These are phyloP conservation scores for Collichthys lucidus DNA, from an alignment of 2,113 vertebrate genomes.

Conservation along the genomic window DNA sequence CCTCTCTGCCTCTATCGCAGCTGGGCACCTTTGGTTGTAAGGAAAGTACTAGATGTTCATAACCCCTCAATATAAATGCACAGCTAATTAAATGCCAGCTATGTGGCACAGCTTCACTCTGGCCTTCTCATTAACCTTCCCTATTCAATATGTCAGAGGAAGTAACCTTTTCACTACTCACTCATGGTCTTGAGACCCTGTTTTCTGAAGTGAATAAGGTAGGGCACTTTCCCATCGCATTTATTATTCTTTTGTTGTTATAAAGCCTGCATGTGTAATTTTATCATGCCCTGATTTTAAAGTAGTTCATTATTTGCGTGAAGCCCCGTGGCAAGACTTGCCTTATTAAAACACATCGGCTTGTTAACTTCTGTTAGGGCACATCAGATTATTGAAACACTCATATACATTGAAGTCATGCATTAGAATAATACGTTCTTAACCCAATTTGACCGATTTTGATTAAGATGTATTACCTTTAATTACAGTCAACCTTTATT, in stretches of 20 bases:
- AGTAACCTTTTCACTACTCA: slow-evolving; percentile 75
- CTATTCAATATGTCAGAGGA: slow-evolving; percentile 68
- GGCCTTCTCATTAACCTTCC: slow-evolving; percentile 77
- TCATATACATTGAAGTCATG: slow-evolving; percentile 6
- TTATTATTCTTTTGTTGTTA: slow-evolving; percentile 48
- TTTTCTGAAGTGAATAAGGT: slow-evolving; percentile 46
- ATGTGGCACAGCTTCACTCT: slow-evolving; percentile 54
- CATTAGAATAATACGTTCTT: slow-evolving; percentile 12
- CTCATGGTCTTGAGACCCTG: slow-evolving; percentile 49
- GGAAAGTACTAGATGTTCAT: slow-evolving; percentile 32
- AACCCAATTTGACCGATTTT: slow-evolving; percentile 36
- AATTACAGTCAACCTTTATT: slow-evolving; percentile 38
- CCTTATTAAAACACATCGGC: slow-evolving; percentile 55
- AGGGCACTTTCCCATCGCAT: slow-evolving; percentile 2
- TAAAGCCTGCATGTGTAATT: slow-evolving; percentile 40
- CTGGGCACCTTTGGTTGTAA: slow-evolving; percentile 23
- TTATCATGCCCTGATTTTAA: slow-evolving; percentile 54
- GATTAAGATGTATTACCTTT: slow-evolving; percentile 34
- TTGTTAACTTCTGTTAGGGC: slow-evolving; percentile 42
- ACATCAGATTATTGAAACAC: slow-evolving; percentile 35
- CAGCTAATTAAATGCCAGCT: slow-evolving; percentile 75
- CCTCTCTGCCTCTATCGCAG: slow-evolving; percentile 28
- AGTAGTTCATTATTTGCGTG: slow-evolving; percentile 54
- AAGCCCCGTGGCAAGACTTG: slow-evolving; percentile 31
- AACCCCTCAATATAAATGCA: slow-evolving; percentile 56